Evolutionary conservation across 1,140 invertebrate genomes (phyloP).

Genomic region (Chionoecetes opilio): DNA sequence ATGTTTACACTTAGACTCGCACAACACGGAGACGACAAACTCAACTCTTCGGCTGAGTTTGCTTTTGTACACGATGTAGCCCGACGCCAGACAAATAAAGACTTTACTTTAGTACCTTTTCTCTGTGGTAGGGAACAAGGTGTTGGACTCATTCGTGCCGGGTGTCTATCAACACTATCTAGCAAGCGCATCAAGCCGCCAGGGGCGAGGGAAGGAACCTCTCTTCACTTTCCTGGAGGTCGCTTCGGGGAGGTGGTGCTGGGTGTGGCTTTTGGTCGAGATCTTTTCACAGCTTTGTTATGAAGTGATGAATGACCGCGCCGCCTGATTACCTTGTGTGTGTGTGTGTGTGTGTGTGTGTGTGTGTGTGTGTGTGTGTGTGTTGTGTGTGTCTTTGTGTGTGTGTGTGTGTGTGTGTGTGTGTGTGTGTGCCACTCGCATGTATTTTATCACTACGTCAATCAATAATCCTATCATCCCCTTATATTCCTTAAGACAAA

Average conservation of each 20-base stretch:
- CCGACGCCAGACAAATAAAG: background rate
- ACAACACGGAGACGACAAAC: background rate
- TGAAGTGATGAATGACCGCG: background rate
- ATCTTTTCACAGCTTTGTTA: background rate
- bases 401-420: too few relatives aligned
- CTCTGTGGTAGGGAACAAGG: background rate
- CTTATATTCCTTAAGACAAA: background rate
- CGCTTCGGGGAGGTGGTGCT: background rate
- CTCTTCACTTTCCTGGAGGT: background rate
- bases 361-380: too few relatives aligned
- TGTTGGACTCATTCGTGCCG: background rate
- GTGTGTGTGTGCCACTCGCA: too few relatives aligned
- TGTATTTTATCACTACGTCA: background rate
- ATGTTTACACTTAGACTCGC: too few relatives aligned
- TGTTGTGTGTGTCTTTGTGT: too few relatives aligned
- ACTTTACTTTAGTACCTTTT: background rate
- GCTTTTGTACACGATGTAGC: background rate
- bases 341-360: too few relatives aligned
- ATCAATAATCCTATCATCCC: background rate
- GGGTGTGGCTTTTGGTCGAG: constrained; percentile 3
- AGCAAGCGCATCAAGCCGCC: background rate
- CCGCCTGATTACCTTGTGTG: background rate
- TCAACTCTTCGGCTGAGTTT: background rate
- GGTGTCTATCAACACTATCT: background rate
- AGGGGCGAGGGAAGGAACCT: background rate